Evolutionary conservation across 2,888 invertebrate species (phyloP).

Genomic region (Drosophila anomelani): DNA sequence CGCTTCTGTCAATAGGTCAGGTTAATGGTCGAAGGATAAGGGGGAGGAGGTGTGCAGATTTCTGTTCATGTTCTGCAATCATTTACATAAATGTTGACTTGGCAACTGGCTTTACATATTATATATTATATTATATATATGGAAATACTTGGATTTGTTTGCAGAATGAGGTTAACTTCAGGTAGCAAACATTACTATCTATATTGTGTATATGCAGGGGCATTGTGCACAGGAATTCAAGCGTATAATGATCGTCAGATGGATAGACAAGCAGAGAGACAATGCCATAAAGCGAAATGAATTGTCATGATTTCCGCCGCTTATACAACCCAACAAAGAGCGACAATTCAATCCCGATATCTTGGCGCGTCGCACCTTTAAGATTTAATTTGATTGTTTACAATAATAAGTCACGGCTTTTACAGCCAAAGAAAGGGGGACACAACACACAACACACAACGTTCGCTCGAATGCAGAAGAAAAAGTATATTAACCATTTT

Average conservation of each 20-base stretch:
- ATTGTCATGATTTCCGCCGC: slow-evolving; percentile 74
- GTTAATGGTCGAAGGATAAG: slow-evolving; percentile 11
- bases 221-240: slow-evolving; percentile 46
- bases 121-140: slow-evolving; percentile 22
- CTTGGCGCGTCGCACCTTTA: slow-evolving; percentile 46
- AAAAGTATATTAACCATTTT: slow-evolving; percentile 47
- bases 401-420: slow-evolving; percentile 42
- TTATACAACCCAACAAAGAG: slow-evolving; percentile 51
- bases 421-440: slow-evolving; percentile 36
- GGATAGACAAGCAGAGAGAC: slow-evolving; percentile 58
- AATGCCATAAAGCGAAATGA: slow-evolving; percentile 70
- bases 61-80: slow-evolving; percentile 49
- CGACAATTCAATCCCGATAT: slow-evolving; percentile 49
- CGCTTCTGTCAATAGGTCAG: slow-evolving; percentile 49
- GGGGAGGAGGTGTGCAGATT: slow-evolving; percentile 25
- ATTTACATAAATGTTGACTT: slow-evolving; percentile 50
- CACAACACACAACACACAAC: neutral
- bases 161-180: slow-evolving; percentile 44
- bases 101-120: slow-evolving; percentile 19
- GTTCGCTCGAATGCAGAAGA: slow-evolving; percentile 28
- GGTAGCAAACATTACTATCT: slow-evolving; percentile 19
- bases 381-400: slow-evolving; percentile 47
- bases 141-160: slow-evolving; percentile 38
- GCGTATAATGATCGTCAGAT: slow-evolving; percentile 56
- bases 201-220: neutral